Evolutionary conservation across 2,888 invertebrate species (phyloP).

Genomic region (Leucophora obtusa): DNA sequence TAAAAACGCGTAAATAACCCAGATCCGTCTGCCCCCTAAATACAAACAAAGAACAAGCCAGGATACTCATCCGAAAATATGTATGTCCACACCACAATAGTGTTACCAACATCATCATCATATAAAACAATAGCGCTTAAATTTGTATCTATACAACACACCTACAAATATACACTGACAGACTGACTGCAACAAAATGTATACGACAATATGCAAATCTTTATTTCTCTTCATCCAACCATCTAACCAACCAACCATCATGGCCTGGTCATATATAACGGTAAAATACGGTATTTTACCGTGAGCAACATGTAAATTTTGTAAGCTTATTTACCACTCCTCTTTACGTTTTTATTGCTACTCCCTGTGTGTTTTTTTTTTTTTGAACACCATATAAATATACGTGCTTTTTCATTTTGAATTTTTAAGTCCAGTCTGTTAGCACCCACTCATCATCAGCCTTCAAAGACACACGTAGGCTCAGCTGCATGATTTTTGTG

Average conservation of each 20-base stretch:
- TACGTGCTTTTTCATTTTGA: constrained; percentile 56
- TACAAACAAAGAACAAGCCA: neutral
- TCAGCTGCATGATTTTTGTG: constrained; percentile 50
- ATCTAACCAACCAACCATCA: neutral
- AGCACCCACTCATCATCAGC: constrained; percentile 58
- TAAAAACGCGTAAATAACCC: constrained; percentile 56
- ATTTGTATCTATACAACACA: constrained; percentile 26
- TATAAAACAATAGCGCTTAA: constrained; percentile 51
- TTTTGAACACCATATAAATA: constrained; percentile 24
- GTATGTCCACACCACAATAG: constrained; percentile 34
- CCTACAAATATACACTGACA: neutral
- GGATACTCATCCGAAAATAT: neutral
- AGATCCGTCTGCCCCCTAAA: neutral
- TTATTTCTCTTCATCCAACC: constrained; percentile 17
- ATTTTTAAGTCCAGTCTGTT: constrained; percentile 59
- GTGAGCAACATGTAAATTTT: constrained; percentile 63
- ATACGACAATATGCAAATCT: constrained; percentile 27
- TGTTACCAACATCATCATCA: constrained; percentile 16
- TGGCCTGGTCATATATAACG: constrained; percentile 29
- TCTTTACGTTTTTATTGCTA: constrained; percentile 8
- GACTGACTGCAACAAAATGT: constrained; percentile 1
- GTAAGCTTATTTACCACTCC: constrained; percentile 44
- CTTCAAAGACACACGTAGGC: constrained; percentile 47
- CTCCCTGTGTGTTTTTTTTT: constrained; percentile 4
- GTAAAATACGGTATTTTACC: constrained; percentile 61